These are phyloP conservation scores for Colostygia pectinataria DNA, from an alignment of 2,888 invertebrate species.

Conservation along the genomic window DNA sequence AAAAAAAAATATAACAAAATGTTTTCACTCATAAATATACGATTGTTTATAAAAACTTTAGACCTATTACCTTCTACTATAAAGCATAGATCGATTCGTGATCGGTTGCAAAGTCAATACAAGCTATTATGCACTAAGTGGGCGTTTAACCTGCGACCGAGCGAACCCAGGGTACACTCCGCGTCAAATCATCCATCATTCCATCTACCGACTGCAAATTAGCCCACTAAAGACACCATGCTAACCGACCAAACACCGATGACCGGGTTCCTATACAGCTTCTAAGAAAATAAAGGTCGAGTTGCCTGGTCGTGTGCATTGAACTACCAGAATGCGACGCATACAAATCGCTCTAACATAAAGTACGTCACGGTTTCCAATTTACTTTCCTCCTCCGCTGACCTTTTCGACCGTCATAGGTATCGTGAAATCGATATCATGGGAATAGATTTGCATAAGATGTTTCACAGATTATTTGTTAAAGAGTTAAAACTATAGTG, in stretches of 20 bases:
- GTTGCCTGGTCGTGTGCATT: slow-evolving; percentile 35
- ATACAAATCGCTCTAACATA: slow-evolving; percentile 66
- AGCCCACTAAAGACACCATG: slow-evolving; percentile 67
- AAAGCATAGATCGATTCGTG: slow-evolving; percentile 52
- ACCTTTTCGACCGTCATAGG: slow-evolving; percentile 52
- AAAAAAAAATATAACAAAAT: no score
- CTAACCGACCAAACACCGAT: slow-evolving; percentile 46
- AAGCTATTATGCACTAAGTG: slow-evolving; percentile 76
- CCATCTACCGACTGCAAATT: slow-evolving; percentile 68
- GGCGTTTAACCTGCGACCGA: slow-evolving; percentile 76
- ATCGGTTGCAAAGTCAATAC: slow-evolving; percentile 77
- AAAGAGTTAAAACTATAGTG: no score
- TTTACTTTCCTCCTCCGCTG: slow-evolving; percentile 68
- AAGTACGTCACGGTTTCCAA: slow-evolving; percentile 67
- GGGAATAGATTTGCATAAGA: slow-evolving; percentile 59
- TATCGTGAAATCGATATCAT: slow-evolving; percentile 60
- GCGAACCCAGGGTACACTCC: slow-evolving; percentile 60
- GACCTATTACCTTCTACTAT: neutral
- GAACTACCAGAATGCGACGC: slow-evolving; percentile 63
- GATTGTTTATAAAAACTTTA: no score
- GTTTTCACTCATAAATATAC: no score
- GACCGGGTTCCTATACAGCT: slow-evolving; percentile 20
- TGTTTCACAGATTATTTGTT: slow-evolving; percentile 23
- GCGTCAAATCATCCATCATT: slow-evolving; percentile 75
- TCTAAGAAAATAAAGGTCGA: slow-evolving; percentile 8